These are phyloP conservation scores for Sinella curviseta DNA, from an alignment of 1,140 invertebrate species.

Conservation along the genomic window DNA sequence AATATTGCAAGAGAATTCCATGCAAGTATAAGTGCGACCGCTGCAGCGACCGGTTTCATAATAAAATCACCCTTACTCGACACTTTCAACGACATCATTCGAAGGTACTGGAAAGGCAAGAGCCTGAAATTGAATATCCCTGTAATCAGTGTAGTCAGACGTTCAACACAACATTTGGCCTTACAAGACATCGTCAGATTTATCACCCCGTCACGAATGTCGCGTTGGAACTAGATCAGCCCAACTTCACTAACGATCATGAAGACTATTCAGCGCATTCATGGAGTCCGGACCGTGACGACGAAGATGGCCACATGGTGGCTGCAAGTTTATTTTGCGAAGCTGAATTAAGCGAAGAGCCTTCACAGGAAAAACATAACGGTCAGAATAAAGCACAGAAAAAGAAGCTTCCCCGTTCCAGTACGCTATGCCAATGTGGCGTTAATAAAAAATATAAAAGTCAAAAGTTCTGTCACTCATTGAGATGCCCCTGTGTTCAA, in stretches of 20 bases:
- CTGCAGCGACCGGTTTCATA: not conserved
- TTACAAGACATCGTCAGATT: not conserved
- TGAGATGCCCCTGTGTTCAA: not conserved
- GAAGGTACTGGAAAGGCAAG: not conserved
- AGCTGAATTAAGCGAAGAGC: not conserved
- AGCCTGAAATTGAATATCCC: not conserved
- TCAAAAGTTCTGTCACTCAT: not conserved
- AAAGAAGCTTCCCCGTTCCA: not conserved
- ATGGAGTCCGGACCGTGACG: not conserved
- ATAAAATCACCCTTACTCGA: not conserved
- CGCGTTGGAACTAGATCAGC: not conserved
- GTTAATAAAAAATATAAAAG: not conserved
- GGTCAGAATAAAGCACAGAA: too few relatives aligned
- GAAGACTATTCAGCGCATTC: too few relatives aligned
- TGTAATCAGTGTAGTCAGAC: not conserved
- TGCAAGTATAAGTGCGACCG: not conserved
- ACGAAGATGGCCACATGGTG: not conserved
- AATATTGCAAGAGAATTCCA: not conserved
- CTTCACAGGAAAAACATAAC: not conserved
- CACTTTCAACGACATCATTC: not conserved
- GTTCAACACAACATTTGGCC: slow-evolving; percentile 17
- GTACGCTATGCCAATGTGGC: not conserved
- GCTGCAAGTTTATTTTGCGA: not conserved
- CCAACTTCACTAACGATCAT: not conserved
- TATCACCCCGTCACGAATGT: not conserved